Evolutionary conservation across 2,113 vertebrate genomes (phyloP).

Genomic region (Peromyscus polionotus): DNA sequence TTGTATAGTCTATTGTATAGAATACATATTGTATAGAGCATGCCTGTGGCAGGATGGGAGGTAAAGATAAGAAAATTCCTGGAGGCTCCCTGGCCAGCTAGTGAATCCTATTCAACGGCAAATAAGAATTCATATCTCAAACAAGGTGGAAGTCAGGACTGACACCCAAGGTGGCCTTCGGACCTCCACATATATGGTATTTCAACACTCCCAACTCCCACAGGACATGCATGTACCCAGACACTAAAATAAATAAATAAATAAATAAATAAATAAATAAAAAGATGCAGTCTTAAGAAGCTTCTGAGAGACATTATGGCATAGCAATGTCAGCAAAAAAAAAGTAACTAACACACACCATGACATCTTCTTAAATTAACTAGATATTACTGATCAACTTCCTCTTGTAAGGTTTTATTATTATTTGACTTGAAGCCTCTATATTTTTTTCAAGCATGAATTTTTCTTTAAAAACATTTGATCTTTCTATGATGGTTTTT

Average conservation of each 20-base stretch:
- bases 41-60: background rate
- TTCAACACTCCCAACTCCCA: background rate
- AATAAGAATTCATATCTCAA: background rate
- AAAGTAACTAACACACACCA: background rate
- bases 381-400: background rate
- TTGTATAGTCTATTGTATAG: background rate
- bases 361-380: background rate
- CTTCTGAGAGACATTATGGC: background rate
- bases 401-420: background rate
- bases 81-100: background rate
- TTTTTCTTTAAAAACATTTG: conserved; percentile 41
- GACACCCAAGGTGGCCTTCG: no score
- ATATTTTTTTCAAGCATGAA: background rate
- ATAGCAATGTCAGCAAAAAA: background rate
- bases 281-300: accelerated
- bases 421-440: conserved; percentile 1
- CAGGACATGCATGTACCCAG: background rate
- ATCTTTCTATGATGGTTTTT: conserved; percentile 48
- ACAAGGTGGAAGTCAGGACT: background rate
- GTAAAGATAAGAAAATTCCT: background rate
- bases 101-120: background rate
- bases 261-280: no score
- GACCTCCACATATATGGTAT: background rate
- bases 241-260: no score
- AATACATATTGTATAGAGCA: no score